These are phyloP conservation scores for Palythoa heliodiscus DNA, from an alignment of 92 coral and sea anemone species.

Conservation along the genomic window DNA sequence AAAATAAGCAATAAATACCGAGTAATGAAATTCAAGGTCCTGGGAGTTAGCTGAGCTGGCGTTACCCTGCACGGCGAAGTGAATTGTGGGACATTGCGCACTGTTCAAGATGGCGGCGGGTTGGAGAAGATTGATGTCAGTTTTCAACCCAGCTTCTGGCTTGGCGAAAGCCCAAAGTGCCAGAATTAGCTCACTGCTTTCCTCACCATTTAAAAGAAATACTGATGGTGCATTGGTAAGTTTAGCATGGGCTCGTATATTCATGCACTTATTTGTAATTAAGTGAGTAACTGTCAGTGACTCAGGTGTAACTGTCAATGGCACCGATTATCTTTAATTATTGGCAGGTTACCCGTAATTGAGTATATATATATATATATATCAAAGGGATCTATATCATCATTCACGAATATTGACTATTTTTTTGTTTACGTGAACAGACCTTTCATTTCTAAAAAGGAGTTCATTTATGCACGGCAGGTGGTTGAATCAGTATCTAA, in stretches of 20 bases:
- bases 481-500: too few relatives aligned
- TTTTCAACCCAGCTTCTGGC: conserved; percentile 33
- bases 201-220: not conserved
- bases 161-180: not conserved
- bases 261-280: not conserved
- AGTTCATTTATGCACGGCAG: too few relatives aligned
- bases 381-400: too few relatives aligned
- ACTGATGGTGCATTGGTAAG: conserved; percentile 16
- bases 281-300: too few relatives aligned
- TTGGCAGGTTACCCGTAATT: too few relatives aligned
- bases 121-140: conserved; percentile 46
- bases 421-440: too few relatives aligned
- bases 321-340: too few relatives aligned
- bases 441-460: too few relatives aligned
- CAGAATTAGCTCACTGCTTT: not conserved
- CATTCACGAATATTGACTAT: too few relatives aligned
- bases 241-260: not conserved
- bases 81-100: conserved; percentile 34
- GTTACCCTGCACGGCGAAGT: conserved; percentile 10
- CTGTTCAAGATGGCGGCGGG: conserved; percentile 51
- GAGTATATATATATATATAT: too few relatives aligned
- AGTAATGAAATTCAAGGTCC: not conserved
- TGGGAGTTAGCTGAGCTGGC: not conserved
- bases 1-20: not conserved
- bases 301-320: too few relatives aligned